Conservation (phyloP, 2,797 vertebrate genomes). For the Rhincodon typus region DNA sequence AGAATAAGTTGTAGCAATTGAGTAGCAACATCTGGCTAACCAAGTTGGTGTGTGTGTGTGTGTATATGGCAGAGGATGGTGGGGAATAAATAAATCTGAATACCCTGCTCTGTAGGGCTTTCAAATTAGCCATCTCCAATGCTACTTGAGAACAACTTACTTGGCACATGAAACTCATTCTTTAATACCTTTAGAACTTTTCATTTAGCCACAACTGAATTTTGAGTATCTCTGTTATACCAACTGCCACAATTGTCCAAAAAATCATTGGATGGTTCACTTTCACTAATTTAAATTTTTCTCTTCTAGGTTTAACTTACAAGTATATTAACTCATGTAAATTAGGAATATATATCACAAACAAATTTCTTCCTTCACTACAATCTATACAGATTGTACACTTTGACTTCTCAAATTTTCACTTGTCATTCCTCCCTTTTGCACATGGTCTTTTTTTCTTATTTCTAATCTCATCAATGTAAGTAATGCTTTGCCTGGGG, state of each 20-base stretch:
- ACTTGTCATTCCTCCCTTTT: neutral
- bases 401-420: neutral
- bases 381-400: neutral
- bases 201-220: neutral
- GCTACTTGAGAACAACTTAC: neutral
- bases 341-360: neutral
- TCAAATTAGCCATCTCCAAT: neutral
- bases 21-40: neutral
- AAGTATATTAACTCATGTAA: neutral
- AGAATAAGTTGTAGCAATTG: neutral
- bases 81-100: neutral
- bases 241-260: neutral
- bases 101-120: neutral
- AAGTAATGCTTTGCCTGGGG: neutral
- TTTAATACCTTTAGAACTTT: neutral
- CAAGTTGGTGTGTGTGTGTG: neutral
- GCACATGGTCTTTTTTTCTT: neutral
- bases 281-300: neutral
- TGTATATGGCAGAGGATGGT: too few species aligned
- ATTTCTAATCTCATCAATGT: neutral
- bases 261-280: neutral
- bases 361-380: neutral
- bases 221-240: neutral
- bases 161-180: neutral
- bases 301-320: neutral